Conservation (phyloP, 1,140 invertebrate genomes). For the Drosophila mojavensis region DNA sequence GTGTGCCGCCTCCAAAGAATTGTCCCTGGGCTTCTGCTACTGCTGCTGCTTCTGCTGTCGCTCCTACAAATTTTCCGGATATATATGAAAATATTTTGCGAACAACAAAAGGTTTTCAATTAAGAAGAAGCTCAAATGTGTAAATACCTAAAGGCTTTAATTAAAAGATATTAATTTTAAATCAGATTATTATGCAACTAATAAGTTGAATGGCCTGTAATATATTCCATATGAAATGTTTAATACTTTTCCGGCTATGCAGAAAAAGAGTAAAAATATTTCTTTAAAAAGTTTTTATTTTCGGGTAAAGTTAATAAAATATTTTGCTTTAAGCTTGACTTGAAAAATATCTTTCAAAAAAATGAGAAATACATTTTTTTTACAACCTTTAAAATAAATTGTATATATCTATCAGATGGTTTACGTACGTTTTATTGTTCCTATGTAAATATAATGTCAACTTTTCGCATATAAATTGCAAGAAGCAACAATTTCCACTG, state of each 20-base stretch:
- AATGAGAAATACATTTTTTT: background rate
- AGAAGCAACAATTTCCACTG: constrained; percentile 18
- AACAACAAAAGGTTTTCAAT: constrained; percentile 13
- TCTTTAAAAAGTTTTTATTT: no score
- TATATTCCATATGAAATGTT: no score
- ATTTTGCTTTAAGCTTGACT: no score
- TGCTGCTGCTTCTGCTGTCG: background rate
- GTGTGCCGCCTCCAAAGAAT: background rate
- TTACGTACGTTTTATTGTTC: background rate
- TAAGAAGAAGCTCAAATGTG: background rate
- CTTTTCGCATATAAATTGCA: constrained; percentile 2
- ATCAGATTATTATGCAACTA: no score
- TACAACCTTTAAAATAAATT: background rate
- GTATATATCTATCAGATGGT: background rate
- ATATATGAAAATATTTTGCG: constrained; percentile 30
- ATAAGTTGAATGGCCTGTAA: no score
- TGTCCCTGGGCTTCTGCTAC: background rate
- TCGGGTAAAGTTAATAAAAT: no score
- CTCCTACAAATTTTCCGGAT: background rate
- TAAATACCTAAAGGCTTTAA: background rate
- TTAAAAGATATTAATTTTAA: background rate
- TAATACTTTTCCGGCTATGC: no score
- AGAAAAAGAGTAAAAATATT: background rate
- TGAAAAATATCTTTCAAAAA: no score
- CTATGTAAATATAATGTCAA: constrained; percentile 7